A percentile compares a stretch with the other conserved stretches of the same genome.
Conservation (phyloP, 64 coral and sea anemone species). For the Acropora yongei region DNA sequence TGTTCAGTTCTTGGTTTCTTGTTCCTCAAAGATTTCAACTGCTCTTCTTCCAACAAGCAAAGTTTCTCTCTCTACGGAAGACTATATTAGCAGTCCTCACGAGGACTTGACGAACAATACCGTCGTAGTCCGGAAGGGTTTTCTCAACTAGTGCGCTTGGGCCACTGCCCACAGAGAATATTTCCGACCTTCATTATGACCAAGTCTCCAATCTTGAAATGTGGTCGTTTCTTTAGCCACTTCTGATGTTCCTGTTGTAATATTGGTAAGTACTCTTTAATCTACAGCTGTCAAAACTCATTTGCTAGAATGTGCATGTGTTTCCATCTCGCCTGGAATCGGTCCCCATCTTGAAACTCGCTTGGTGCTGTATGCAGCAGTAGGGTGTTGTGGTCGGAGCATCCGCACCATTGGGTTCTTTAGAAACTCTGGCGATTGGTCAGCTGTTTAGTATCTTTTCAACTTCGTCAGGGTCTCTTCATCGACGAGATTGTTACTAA, state of each 20-base stretch:
- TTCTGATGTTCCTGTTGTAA: constrained; percentile 58
- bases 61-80: constrained; percentile 38
- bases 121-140: constrained; percentile 52
- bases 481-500: constrained; percentile 26
- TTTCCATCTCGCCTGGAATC: too few relatives aligned
- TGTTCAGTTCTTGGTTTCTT: too few relatives aligned
- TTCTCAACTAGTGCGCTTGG: constrained; percentile 59
- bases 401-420: constrained; percentile 19
- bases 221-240: constrained; percentile 51
- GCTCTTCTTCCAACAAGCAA: constrained; percentile 45
- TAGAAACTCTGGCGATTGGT: constrained; percentile 55
- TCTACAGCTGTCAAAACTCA: background rate
- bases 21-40: background rate
- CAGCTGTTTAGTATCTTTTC: constrained; percentile 42
- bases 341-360: too few relatives aligned
- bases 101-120: constrained; percentile 57
- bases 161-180: constrained; percentile 51
- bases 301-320: too few relatives aligned
- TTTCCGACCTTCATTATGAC: background rate
- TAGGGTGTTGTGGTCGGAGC: constrained; percentile 41
- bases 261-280: constrained; percentile 60
- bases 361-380: background rate
- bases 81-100: constrained; percentile 55
- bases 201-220: constrained; percentile 67
- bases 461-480: constrained; percentile 41